These are phyloP conservation scores for Cassiopea xamachana DNA, from an alignment of 30 jellyfish, hydroid and myxozoan species.

Conservation along the genomic window DNA sequence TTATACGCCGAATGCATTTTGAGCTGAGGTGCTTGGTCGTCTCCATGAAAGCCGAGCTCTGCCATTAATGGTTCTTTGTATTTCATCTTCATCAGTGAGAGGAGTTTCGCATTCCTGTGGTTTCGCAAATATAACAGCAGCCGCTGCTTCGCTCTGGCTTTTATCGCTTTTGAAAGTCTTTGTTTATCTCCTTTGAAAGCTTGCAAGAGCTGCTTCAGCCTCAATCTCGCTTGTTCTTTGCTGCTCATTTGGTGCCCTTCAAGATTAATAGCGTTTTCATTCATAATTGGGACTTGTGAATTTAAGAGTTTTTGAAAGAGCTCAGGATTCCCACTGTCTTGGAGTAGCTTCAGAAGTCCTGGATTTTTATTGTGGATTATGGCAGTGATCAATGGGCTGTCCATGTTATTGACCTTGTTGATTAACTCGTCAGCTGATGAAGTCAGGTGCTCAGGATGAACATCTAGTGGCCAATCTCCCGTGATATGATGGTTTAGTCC, in stretches of 20 bases:
- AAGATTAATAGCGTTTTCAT: background rate
- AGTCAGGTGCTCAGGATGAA: constrained; percentile 55
- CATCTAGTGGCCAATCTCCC: constrained; percentile 54
- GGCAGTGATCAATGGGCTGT: constrained; percentile 48
- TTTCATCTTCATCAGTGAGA: constrained; percentile 56
- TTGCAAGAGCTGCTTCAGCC: constrained; percentile 46
- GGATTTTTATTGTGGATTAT: constrained; percentile 68
- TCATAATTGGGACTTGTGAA: constrained; percentile 1
- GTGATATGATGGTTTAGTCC: constrained; percentile 24
- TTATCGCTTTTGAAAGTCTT: constrained; percentile 43
- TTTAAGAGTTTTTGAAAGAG: constrained; percentile 43
- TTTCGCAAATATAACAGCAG: constrained; percentile 26
- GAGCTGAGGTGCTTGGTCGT: background rate
- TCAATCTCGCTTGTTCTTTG: constrained; percentile 22
- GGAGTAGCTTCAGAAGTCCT: constrained; percentile 24
- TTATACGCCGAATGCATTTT: constrained; percentile 9
- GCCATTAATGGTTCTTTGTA: constrained; percentile 44
- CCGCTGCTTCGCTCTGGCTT: constrained; percentile 53
- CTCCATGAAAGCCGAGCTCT: constrained; percentile 14
- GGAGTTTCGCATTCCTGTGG: constrained; percentile 33
- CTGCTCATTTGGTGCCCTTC: background rate
- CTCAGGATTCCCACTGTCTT: constrained; percentile 71
- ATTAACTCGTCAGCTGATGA: constrained; percentile 49
- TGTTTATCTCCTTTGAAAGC: constrained; percentile 62
- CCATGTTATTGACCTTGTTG: constrained; percentile 35